Evolutionary conservation across 2,797 vertebrate genomes (phyloP), one percentile per base, ranked within the genome.

Genomic region (Pteronotus mesoamericanus): DNA sequence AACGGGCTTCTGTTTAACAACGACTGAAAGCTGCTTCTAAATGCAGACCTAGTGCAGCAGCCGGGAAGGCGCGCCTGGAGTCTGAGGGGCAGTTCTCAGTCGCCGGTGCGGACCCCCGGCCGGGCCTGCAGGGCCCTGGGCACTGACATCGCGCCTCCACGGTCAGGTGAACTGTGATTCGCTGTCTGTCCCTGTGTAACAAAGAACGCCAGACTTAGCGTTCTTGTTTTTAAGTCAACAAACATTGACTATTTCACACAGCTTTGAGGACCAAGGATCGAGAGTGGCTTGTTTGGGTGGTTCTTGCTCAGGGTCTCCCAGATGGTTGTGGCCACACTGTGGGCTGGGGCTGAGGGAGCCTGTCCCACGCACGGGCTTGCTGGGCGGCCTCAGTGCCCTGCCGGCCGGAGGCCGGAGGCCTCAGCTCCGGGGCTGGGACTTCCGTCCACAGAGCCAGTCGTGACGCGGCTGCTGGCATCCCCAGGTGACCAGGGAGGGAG

Each of bases 1-100:
- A 95, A 97, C 87, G 1, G 69, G 39, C 42, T 87, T 96, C 61
- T 94, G 55, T 96, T 97, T 94, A 96, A 96, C 57, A 75, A 72
- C 74, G 78, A 89, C 95, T 97, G 86, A 95, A 95, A 87, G 85
- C 57, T 39, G 75, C 57, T 96, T 88, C 74, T 89, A 84, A 92
- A 91, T 71, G 71, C 64, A 80, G 95, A 83, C 11, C 42, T 48
- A 66, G 80, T 59, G 85, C 84, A 86, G 86, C 91, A 61, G 94
- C 66, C 39, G 4, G 78, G 29, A 83, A 39, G 55, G 39, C 29
- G 32, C 21, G 57, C 46, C 24, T 8, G 68, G 66, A 37, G 51
- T 51, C 53, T 22, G 74, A 83, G 66, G 78, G 91, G 29, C 78
- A 89, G 24, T 59, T 59, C 87, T 95, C 51, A 84, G 79, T 26